These are phyloP conservation scores for Mustela lutreola DNA, from an alignment of 2,113 vertebrate genomes.

Conservation along the genomic window DNA sequence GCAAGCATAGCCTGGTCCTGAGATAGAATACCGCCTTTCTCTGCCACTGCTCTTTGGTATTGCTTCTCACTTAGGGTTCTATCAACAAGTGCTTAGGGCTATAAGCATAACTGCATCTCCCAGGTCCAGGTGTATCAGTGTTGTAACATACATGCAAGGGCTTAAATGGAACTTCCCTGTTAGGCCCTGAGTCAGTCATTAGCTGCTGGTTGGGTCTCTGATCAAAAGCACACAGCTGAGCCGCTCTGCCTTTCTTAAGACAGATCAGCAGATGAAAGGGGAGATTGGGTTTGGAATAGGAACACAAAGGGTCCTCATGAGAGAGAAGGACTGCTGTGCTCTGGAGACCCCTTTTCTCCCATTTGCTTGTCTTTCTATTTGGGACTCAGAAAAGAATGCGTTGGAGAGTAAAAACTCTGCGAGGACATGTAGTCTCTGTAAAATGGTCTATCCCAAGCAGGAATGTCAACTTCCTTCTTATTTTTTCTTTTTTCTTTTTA, in stretches of 20 bases:
- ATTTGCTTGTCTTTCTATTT: background rate
- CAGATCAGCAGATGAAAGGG: background rate
- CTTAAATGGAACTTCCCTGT: background rate
- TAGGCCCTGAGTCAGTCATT: background rate
- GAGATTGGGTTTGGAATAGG: background rate
- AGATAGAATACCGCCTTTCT: background rate
- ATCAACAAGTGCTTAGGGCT: background rate
- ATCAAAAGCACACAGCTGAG: background rate
- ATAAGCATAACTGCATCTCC: background rate
- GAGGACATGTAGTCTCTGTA: fast-evolving
- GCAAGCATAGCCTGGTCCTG: background rate
- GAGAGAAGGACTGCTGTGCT: background rate
- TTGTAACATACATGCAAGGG: no score
- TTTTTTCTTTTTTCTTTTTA: constrained; percentile 65
- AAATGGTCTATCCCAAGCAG: constrained; percentile 3
- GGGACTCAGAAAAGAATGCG: background rate
- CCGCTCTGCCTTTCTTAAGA: background rate
- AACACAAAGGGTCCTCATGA: background rate
- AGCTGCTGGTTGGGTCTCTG: background rate
- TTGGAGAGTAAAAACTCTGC: background rate
- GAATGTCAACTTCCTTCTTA: constrained; percentile 79
- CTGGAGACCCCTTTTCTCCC: background rate
- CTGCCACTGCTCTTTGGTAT: background rate
- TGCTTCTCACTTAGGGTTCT: background rate
- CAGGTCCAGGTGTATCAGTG: background rate